Base-by-base conservation (phyloP, 2,113 vertebrate genomes). In the Diphyllodes magnificus region DNA sequence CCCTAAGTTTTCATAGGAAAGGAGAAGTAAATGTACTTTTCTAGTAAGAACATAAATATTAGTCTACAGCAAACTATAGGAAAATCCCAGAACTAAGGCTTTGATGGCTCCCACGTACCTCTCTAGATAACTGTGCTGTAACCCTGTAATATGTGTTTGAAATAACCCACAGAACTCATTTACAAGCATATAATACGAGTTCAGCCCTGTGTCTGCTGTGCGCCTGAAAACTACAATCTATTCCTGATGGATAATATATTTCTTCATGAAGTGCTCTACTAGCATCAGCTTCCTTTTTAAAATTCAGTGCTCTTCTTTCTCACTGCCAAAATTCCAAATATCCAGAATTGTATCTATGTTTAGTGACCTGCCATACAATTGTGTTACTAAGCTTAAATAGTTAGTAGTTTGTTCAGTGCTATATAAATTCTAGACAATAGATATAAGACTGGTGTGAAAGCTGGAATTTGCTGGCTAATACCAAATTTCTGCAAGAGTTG, bases 401-500 rank as follows among this genome's bases (percentile, higher is more conserved):
- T 35, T 53, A 76, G 63, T 15, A 9, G 40, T 60, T 92, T 77
- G 7, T 57, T 60, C 44, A 19, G 23, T 57, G 47, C n/a, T 56
- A 5, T 27, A 64, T 49, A 64, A 88, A 90, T 86, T 86, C 64
- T 56, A 53, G 78, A 22, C 37, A 68, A 22, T 33, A 70, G 9
- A 66, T 87, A 70, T 27, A 64, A 93, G 90, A 47, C 35, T 20
- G 23, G 15, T 45, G 50, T 95, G 82, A 82, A 93, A 95, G 35
- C 65, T 88, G 56, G 37, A n/a, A 84, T 60, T 73, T 93, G 35
- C 70, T 78, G 59, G 83, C 66, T 93, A 92, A 87, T 89, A 95
- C 77, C 35, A 94, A 94, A 95, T 76, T 93, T 94, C 96, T 94
- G 82, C 61, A 89, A 79, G 68, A 83, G 87, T 35, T 82, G 66